Percentiles rank a stretch among this genome's conserved stretches.
These are phyloP conservation scores for Triplophysa dalaica DNA, from an alignment of 2,113 vertebrate genomes.

Conservation along the genomic window DNA sequence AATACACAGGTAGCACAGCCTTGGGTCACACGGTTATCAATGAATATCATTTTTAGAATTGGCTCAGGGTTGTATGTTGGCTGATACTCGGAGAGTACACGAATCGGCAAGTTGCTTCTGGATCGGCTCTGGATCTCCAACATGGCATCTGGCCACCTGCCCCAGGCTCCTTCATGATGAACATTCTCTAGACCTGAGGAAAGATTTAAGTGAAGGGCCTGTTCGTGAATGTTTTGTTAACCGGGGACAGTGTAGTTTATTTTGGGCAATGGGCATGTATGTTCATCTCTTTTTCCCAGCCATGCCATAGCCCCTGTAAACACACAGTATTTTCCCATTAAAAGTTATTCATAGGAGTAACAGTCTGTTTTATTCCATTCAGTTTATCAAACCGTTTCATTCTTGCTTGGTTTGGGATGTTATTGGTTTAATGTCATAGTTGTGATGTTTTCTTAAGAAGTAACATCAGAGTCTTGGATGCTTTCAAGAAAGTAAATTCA, in stretches of 20 bases:
- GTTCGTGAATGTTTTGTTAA: slow-evolving; percentile 6
- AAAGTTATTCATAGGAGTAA: neutral
- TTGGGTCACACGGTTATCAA: slow-evolving; percentile 9
- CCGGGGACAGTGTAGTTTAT: neutral
- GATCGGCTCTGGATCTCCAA: slow-evolving; percentile 47
- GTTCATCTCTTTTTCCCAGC: neutral
- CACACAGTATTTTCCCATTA: neutral
- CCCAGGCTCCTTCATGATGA: slow-evolving; percentile 40
- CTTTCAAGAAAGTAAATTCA: neutral
- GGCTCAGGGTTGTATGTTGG: slow-evolving; percentile 7
- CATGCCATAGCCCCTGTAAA: neutral
- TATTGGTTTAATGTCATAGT: slow-evolving; percentile 28
- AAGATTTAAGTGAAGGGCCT: neutral
- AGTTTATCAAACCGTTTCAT: neutral
- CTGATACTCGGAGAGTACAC: slow-evolving; percentile 23
- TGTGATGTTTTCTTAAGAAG: neutral
- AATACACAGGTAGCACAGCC: slow-evolving; percentile 15
- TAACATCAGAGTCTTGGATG: neutral
- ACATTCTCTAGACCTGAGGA: slow-evolving; percentile 30
- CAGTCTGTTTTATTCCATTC: neutral
- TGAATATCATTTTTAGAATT: slow-evolving; percentile 24
- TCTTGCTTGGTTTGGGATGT: neutral
- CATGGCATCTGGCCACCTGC: slow-evolving; percentile 54
- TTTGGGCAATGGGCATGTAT: neutral
- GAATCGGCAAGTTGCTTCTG: slow-evolving; percentile 48